Percentiles rank a stretch among this genome's conserved stretches.
phyloP scores from a whole-genome alignment of 2,797 vertebrate species.

The Oreortyx pictus region DNA sequence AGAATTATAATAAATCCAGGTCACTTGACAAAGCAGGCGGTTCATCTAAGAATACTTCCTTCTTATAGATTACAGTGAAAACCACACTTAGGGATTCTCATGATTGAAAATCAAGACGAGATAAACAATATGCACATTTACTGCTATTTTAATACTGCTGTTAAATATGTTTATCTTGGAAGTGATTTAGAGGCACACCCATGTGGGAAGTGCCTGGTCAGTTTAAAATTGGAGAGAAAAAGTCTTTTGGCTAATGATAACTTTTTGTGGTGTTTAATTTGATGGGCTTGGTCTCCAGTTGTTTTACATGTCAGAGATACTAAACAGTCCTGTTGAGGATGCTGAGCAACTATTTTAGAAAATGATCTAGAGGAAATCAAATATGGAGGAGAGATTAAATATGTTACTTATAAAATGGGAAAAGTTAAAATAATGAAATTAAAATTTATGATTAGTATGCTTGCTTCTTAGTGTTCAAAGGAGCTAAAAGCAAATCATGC shows the following conservation, averaged over 20 bases:
- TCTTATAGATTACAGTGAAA: neutral
- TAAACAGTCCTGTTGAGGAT: neutral
- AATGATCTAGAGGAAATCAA: neutral
- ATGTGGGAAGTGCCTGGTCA: neutral
- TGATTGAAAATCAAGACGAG: neutral
- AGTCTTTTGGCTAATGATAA: neutral
- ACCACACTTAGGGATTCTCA: neutral
- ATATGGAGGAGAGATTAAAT: neutral
- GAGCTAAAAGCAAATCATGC: neutral
- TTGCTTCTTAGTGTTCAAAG: neutral
- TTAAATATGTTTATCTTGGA: slow-evolving; percentile 42
- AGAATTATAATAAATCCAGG: neutral
- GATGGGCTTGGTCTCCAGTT: neutral
- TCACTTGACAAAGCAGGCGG: neutral
- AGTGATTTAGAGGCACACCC: slow-evolving; percentile 21
- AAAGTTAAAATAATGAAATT: neutral
- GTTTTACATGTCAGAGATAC: neutral
- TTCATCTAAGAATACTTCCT: neutral
- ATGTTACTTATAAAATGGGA: neutral
- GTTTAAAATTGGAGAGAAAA: neutral
- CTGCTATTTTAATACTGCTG: neutral
- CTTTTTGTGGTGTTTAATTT: neutral
- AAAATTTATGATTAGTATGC: neutral
- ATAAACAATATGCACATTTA: neutral
- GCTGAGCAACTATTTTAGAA: neutral